Base-by-base conservation (phyloP, 2,113 vertebrate genomes). In the Phoenicopterus ruber region DNA sequence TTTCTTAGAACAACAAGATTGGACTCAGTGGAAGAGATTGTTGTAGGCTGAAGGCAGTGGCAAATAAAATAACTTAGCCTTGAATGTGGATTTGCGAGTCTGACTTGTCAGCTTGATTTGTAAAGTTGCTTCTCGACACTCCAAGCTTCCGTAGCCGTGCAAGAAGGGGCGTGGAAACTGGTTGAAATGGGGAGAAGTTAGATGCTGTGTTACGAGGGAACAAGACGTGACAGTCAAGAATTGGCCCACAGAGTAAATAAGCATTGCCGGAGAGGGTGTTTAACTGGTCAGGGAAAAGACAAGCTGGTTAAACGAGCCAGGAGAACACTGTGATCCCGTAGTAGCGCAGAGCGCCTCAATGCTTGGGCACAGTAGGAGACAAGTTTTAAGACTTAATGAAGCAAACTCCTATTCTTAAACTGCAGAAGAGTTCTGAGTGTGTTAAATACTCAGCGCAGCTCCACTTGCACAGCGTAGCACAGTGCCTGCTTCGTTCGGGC, bases 401-500 rank as follows among this genome's bases (percentile, higher is more conserved):
- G 38, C 20, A 47, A 46, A 44, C 2, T 66, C 15, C 25, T 76
- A 1, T 38, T 65, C 34, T 63, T 34, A 18, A 55, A 32, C 38
- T 32, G 28, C 77, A 24, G 2, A 14, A 32, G 25, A 18, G 22
- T 24, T 79, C 26, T 5, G 14, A 31, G 38, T 7, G 11, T 34
- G 74, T 31, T 36, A 22, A 20, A 11, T 7, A 2, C 73, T 46
- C 58, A 3, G 71, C 49, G 7, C 49, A 52, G 70, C 73, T 62
- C 32, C 19, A 0, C 17, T 26, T 38, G 42, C 47, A 17, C 47
- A 7, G 32, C 3, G 36, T 16, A 18, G 78, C 21, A 1, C 13
- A 10, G 26, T 0, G 11, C 25, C 36, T 10, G 22, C 44, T 57
- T 42, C 25, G 54, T 29, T 72, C 1, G 0, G 12, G 29, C 18